Conservation (phyloP, 2,888 invertebrate species). For the Leucophenga maculata region DNA sequence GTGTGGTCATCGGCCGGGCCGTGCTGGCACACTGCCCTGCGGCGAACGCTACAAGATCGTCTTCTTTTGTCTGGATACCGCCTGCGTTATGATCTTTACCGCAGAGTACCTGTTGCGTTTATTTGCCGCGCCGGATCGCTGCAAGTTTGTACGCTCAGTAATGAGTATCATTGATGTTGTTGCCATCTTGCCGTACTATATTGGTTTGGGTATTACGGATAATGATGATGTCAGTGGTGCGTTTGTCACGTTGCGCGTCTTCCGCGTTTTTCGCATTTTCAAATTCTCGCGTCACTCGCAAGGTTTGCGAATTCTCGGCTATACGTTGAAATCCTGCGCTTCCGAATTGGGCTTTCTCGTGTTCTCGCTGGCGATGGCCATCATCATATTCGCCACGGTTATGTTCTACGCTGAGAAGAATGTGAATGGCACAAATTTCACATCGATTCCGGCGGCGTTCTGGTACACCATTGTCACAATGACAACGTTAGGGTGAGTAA, state of each 20-base stretch:
- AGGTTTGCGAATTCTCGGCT: slow-evolving; percentile 97
- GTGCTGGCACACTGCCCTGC: slow-evolving; percentile 91
- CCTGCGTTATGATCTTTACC: slow-evolving; percentile 99
- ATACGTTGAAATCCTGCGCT: slow-evolving; percentile 98
- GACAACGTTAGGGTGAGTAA: slow-evolving; percentile 97
- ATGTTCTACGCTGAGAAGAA: slow-evolving; percentile 99
- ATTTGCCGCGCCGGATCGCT: slow-evolving; percentile 98
- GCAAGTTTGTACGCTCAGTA: slow-evolving; percentile 97
- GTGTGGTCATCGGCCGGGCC: slow-evolving; percentile 78
- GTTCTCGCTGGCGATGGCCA: slow-evolving; percentile 99
- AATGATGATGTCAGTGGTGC: slow-evolving; percentile 99
- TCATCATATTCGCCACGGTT: slow-evolving; percentile 99
- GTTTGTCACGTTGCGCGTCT: slow-evolving; percentile 98
- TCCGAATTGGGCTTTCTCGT: slow-evolving; percentile 99
- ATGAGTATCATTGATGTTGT: slow-evolving; percentile 99
- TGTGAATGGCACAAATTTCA: slow-evolving; percentile 96
- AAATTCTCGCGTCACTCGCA: slow-evolving; percentile 99
- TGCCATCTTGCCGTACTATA: slow-evolving; percentile 98
- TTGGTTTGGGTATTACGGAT: slow-evolving; percentile 96
- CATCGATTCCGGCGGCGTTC: slow-evolving; percentile 99
- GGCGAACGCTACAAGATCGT: slow-evolving; percentile 98
- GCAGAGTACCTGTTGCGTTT: slow-evolving; percentile 95
- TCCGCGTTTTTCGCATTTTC: slow-evolving; percentile 99
- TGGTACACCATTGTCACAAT: slow-evolving; percentile 99
- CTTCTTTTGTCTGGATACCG: slow-evolving; percentile 98